Evolutionary conservation across 2,113 vertebrate species (phyloP).

Genomic region (Brachypodius melanocephalos): DNA sequence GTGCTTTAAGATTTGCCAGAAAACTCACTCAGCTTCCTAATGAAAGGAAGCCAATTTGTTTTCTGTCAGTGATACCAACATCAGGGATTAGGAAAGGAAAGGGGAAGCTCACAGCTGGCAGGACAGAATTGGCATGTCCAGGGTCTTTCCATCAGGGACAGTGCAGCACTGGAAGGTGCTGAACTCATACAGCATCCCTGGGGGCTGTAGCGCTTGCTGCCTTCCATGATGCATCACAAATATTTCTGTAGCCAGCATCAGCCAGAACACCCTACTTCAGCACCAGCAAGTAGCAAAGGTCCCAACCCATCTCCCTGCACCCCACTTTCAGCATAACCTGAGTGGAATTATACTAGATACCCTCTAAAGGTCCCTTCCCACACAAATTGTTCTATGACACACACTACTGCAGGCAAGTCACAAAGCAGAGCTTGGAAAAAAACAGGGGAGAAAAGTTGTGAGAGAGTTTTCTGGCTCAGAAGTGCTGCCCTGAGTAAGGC

Average conservation of each 20-base stretch:
- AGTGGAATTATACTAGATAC: neutral
- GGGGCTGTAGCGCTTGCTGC: neutral
- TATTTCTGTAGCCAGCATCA: neutral
- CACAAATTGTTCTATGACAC: neutral
- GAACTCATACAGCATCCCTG: neutral
- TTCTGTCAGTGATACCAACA: neutral
- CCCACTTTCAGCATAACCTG: neutral
- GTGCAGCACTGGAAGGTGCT: neutral
- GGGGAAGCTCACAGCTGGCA: accelerated
- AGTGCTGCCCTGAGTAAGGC: neutral
- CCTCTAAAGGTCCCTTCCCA: neutral
- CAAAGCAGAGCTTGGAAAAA: neutral
- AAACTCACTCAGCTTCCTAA: neutral
- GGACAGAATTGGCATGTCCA: neutral
- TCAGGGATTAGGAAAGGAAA: neutral
- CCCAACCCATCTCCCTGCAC: neutral
- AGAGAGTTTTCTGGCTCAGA: neutral
- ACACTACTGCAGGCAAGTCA: neutral
- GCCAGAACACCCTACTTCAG: neutral
- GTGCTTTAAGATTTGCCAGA: neutral
- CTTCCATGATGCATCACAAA: neutral
- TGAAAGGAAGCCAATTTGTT: neutral
- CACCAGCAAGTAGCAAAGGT: neutral
- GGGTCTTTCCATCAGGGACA: neutral
- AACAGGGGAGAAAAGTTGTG: neutral